phyloP scores from a whole-genome alignment of 2,113 vertebrate genomes.

The Chitala chitala region DNA sequence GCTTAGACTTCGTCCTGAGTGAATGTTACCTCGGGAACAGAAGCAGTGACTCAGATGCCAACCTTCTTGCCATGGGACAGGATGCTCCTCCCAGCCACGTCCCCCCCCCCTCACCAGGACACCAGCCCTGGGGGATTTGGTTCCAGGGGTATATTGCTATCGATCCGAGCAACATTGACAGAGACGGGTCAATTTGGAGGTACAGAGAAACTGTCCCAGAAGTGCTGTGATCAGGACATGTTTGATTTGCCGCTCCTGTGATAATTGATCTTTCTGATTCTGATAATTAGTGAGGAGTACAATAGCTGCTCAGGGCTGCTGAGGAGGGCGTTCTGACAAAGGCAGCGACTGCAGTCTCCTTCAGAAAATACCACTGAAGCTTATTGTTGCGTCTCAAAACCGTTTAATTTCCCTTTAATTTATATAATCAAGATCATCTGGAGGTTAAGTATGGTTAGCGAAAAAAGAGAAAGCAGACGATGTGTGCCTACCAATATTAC shows the following conservation, averaged over 20 bases:
- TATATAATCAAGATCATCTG: neutral
- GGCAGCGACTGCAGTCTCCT: neutral
- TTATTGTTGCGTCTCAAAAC: neutral
- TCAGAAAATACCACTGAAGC: neutral
- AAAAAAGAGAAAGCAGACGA: neutral
- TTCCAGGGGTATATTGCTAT: conserved; percentile 45
- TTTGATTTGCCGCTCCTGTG: conserved; percentile 18
- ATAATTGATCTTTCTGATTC: conserved; percentile 20
- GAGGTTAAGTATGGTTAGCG: neutral
- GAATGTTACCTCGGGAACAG: neutral
- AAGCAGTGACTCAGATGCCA: neutral
- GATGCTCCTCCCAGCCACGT: neutral
- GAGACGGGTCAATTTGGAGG: conserved; percentile 39
- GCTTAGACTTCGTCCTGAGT: neutral
- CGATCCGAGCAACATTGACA: conserved; percentile 35
- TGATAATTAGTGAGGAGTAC: conserved; percentile 1
- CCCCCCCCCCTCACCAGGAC: conserved; percentile 7
- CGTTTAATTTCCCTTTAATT: neutral
- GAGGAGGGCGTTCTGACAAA: neutral
- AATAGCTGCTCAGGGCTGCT: neutral
- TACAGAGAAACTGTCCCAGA: conserved; percentile 38
- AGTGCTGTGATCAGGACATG: conserved; percentile 17
- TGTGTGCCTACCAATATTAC: neutral
- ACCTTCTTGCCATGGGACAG: neutral
- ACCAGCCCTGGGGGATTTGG: conserved; percentile 43